Percentiles rank a stretch among this genome's conserved stretches.
These are phyloP conservation scores for Athalia circularis DNA, from an alignment of 2,888 invertebrate species.

Conservation along the genomic window DNA sequence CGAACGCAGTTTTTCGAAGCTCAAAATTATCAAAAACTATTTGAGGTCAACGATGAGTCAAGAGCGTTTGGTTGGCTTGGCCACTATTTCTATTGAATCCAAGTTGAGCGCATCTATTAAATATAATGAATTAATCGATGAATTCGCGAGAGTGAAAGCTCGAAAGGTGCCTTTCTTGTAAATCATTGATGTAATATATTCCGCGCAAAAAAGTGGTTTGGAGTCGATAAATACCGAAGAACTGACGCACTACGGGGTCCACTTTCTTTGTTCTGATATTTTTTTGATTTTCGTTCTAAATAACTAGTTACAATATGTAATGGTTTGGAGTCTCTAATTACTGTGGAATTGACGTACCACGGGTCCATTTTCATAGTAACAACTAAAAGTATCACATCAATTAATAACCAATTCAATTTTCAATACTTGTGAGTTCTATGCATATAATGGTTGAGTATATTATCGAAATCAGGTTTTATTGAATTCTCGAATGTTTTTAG, in stretches of 20 bases:
- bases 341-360: slow-evolving; percentile 9
- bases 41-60: slow-evolving; percentile 49
- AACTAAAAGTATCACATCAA: no score
- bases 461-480: no score
- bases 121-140: background rate
- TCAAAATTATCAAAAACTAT: slow-evolving; percentile 52
- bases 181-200: slow-evolving; percentile 1
- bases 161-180: background rate
- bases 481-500: no score
- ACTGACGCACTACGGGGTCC: slow-evolving; percentile 3
- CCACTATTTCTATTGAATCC: slow-evolving; percentile 28
- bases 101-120: background rate
- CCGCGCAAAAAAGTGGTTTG: background rate
- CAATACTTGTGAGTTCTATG: no score
- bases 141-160: background rate
- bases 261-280: background rate
- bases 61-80: slow-evolving; percentile 46
- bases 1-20: slow-evolving; percentile 48
- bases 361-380: background rate
- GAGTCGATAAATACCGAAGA: slow-evolving; percentile 4
- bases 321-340: slow-evolving; percentile 12
- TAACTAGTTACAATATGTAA: slow-evolving; percentile 1
- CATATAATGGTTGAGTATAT: no score
- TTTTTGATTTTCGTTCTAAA: background rate
- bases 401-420: no score